These are phyloP conservation scores for Orchestes rusci DNA, from an alignment of 2,888 invertebrate species.

Conservation along the genomic window DNA sequence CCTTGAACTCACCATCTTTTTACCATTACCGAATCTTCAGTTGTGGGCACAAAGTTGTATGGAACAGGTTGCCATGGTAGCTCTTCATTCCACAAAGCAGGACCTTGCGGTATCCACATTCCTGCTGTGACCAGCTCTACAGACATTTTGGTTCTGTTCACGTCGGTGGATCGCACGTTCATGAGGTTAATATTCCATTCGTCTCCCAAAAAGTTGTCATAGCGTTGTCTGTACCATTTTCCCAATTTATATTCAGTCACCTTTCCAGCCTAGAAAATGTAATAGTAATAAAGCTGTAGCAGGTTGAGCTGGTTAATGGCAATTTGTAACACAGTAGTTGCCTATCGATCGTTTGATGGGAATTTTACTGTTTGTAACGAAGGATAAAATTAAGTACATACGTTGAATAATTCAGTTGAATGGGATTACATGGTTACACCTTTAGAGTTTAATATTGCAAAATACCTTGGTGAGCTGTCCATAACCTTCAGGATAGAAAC, in stretches of 20 bases:
- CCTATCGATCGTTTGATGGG: too few relatives aligned
- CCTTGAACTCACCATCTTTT: neutral
- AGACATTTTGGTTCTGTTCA: conserved; percentile 63
- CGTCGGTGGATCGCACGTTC: conserved; percentile 52
- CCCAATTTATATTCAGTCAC: conserved; percentile 55
- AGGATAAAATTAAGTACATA: neutral
- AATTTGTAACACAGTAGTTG: too few relatives aligned
- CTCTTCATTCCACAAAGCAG: conserved; percentile 48
- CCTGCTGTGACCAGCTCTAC: conserved; percentile 58
- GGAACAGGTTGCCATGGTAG: conserved; percentile 32
- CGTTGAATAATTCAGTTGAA: neutral
- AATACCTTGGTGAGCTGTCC: conserved; percentile 16
- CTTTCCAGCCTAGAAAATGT: conserved; percentile 50
- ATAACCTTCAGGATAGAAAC: conserved; percentile 13
- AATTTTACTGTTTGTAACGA: neutral
- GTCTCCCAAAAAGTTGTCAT: conserved; percentile 51
- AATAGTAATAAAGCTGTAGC: too few relatives aligned
- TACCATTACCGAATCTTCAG: conserved; percentile 2
- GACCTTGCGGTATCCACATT: conserved; percentile 52
- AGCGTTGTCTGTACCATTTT: conserved; percentile 53
- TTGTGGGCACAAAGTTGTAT: conserved; percentile 19
- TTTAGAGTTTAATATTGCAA: neutral
- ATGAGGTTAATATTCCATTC: conserved; percentile 50
- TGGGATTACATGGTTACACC: neutral
- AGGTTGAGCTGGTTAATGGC: too few relatives aligned